phyloP scores from a whole-genome alignment of 2,113 vertebrate genomes.

The Blennius ocellaris region DNA sequence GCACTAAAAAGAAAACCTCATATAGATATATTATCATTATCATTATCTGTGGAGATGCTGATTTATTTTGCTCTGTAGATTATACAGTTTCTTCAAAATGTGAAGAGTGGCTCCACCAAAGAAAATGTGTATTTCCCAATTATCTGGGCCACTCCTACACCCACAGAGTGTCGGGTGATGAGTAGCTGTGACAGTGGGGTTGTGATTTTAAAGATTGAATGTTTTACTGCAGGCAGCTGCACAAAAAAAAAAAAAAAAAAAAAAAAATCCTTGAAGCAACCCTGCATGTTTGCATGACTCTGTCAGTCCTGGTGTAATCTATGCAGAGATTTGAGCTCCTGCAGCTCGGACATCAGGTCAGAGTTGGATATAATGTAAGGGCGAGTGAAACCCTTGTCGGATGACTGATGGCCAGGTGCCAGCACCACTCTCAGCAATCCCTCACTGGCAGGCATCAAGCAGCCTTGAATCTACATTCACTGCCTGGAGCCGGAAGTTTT shows the following conservation, averaged over 20 bases:
- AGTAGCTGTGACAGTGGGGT: too few species aligned
- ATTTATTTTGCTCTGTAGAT: too few species aligned
- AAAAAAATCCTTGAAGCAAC: background rate
- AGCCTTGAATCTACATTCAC: conserved; percentile 35
- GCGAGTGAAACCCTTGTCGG: conserved; percentile 53
- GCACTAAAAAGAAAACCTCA: too few species aligned
- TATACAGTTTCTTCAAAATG: too few species aligned
- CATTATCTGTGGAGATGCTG: too few species aligned
- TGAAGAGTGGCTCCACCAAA: too few species aligned
- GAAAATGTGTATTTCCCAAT: too few species aligned
- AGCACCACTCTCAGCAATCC: conserved; percentile 48
- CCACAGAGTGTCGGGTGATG: too few species aligned
- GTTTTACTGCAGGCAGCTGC: background rate
- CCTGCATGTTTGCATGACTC: conserved; percentile 13
- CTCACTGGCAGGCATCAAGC: conserved; percentile 44
- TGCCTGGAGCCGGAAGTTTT: conserved; percentile 32
- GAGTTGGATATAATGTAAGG: conserved; percentile 57
- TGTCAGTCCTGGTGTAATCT: conserved; percentile 24
- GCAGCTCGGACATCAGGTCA: conserved; percentile 57
- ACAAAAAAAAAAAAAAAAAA: background rate
- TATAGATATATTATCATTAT: too few species aligned
- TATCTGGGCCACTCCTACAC: too few species aligned
- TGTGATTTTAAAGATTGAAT: too few species aligned
- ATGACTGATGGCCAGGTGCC: conserved; percentile 62
- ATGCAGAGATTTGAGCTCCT: conserved; percentile 35